Evolutionary conservation across 2,888 invertebrate genomes (phyloP), one percentile per base, ranked within the genome.

Genomic region (Clitarchus hookeri): DNA sequence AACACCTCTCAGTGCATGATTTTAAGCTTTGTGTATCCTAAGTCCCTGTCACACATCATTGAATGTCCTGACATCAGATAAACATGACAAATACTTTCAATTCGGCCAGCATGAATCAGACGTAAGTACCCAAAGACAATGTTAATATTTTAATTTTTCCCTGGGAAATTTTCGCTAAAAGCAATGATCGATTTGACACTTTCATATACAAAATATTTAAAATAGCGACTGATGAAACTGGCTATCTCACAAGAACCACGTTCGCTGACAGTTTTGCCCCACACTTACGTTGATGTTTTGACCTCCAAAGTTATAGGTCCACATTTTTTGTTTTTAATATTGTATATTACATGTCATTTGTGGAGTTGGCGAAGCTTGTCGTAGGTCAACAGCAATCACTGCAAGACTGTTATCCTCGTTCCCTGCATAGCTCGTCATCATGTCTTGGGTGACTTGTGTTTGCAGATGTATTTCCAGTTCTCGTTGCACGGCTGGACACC

Each of bases 151-250:
- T 82, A 12, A 44, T 82, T 82, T 82, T 82, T 36, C 19, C 82
- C 82, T 82, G 82, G 82, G 36, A 13, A 82, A 82, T 82, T 82
- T 25, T 82, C 82, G 36, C 26, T 82, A 26, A 82, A 82, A 11
- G 6, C 13, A 82, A 82, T 27, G 82, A 26, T 13, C 27, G 13
- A 36, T 27, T 79, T 79, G 79, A 79, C 27, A 27, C 4, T 79
- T 79, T 79, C 78, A 79, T 36, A 36, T 36, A 82, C 82, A 82
- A 36, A 82, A 82, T 27, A 13, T 82, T 27, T 11, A 23, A 82
- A 13, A 36, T 27, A 27, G 27, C 0, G 23, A 82, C 82, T 82
- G 12, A 36, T 27, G 82, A 82, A 82, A 8, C 82, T 82, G 27
- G 27, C 44, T 82, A 82, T 82, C 25, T 82, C 36, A 82, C 36